Evolutionary conservation across 2,797 vertebrate genomes (phyloP).

Genomic region (Chromis chromis): DNA sequence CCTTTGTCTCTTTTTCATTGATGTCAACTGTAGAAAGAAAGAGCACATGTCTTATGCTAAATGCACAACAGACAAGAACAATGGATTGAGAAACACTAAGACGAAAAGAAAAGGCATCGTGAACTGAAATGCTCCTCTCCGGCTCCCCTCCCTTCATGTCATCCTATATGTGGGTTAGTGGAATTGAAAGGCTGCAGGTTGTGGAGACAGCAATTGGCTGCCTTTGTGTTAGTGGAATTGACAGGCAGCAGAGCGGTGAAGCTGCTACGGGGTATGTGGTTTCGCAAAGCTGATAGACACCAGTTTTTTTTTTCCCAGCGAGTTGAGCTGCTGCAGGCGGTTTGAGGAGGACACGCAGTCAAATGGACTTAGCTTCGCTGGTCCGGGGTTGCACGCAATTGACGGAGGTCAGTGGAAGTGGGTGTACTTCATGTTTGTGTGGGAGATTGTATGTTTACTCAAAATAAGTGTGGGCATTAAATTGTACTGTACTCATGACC

Average conservation of each 20-base stretch:
- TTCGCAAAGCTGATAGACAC: conserved; percentile 66
- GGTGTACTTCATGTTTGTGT: conserved; percentile 30
- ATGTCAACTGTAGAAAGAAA: conserved; percentile 44
- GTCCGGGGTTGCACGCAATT: conserved; percentile 31
- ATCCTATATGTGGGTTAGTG: conserved; percentile 60
- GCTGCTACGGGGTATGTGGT: conserved; percentile 64
- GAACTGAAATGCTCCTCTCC: conserved; percentile 29
- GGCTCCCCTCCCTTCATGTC: conserved; percentile 29
- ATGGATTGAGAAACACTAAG: conserved; percentile 18
- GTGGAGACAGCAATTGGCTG: conserved; percentile 65
- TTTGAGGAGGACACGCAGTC: conserved; percentile 65
- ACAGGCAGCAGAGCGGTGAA: conserved; percentile 72
- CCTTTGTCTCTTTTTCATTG: conserved; percentile 47
- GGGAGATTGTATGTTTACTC: conserved; percentile 34
- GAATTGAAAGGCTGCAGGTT: conserved; percentile 75
- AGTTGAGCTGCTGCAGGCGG: conserved; percentile 36
- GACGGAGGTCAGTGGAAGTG: conserved; percentile 33
- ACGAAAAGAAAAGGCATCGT: conserved; percentile 11
- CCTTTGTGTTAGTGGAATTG: conserved; percentile 75
- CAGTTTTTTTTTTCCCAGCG: background rate
- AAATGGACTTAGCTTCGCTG: conserved; percentile 48
- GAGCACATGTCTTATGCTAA: conserved; percentile 23
- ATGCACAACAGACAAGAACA: conserved; percentile 35
- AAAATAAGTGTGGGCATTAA: conserved; percentile 26
- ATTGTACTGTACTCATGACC: conserved; percentile 21